Evolutionary conservation across 2,797 vertebrate genomes (phyloP).

Genomic region (Sternotherus odoratus): DNA sequence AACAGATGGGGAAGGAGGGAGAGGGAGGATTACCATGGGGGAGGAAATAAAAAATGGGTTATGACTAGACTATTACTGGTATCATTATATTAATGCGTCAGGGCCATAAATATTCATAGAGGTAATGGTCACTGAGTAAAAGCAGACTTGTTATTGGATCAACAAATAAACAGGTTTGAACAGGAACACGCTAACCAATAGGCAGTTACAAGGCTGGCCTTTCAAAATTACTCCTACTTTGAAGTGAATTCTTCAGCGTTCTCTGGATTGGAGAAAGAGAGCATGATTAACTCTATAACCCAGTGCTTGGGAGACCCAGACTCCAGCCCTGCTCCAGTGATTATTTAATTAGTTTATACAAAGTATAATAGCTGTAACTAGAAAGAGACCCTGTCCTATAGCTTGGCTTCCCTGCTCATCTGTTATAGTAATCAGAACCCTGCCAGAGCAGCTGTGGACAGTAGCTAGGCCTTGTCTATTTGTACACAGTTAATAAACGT

Average conservation of each 20-base stretch:
- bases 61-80: conserved; percentile 23
- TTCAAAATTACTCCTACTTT: background rate
- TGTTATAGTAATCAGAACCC: background rate
- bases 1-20: background rate
- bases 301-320: background rate
- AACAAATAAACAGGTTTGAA: background rate
- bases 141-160: background rate
- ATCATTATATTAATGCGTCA: background rate
- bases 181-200: background rate
- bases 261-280: background rate
- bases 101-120: conserved; percentile 12
- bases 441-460: background rate
- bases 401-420: background rate
- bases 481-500: background rate
- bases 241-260: background rate
- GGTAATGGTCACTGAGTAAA: background rate
- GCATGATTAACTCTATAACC: background rate
- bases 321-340: background rate
- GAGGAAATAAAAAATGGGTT: conserved; percentile 49
- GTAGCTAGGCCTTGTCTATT: background rate
- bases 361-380: background rate
- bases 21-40: conserved; percentile 37
- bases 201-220: background rate
- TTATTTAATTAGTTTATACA: background rate
- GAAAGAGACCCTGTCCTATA: background rate